A percentile compares a stretch with the other conserved stretches of the same genome.
These are phyloP conservation scores for Gadopsis bispinosus DNA, from an alignment of 2,797 vertebrate genomes.

Conservation along the genomic window DNA sequence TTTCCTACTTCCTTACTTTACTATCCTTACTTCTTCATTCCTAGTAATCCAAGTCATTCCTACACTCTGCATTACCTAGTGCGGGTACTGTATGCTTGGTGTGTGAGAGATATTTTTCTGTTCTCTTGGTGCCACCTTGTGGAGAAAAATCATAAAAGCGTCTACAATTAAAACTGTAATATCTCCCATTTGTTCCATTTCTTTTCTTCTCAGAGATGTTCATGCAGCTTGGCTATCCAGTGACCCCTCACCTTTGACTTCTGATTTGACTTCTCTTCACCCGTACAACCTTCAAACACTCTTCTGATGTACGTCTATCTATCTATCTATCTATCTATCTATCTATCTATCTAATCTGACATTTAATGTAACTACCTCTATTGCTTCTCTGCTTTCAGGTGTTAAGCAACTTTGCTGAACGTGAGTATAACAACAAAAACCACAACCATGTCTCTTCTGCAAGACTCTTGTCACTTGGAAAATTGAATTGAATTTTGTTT, in stretches of 20 bases:
- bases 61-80: neutral
- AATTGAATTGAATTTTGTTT: neutral
- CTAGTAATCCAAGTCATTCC: neutral
- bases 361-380: neutral
- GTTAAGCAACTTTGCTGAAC: constrained; percentile 83
- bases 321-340: constrained; percentile 13
- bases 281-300: constrained; percentile 61
- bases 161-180: neutral
- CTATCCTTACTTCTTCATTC: neutral
- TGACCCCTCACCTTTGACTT: constrained; percentile 48
- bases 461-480: neutral
- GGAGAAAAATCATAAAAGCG: constrained; percentile 30
- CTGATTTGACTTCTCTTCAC: constrained; percentile 39
- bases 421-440: constrained; percentile 58
- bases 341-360: neutral
- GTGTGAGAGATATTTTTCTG: constrained; percentile 1
- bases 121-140: constrained; percentile 63
- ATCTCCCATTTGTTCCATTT: neutral
- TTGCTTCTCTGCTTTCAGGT: constrained; percentile 77
- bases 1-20: neutral
- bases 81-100: neutral
- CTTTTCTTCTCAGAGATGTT: constrained; percentile 45
- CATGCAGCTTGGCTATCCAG: constrained; percentile 42
- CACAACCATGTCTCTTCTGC: neutral
- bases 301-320: constrained; percentile 76